Percentiles rank a stretch among this genome's conserved stretches.
Evolutionary conservation across 2,113 vertebrate species (phyloP).

Genomic region (Haplochromis burtoni): DNA sequence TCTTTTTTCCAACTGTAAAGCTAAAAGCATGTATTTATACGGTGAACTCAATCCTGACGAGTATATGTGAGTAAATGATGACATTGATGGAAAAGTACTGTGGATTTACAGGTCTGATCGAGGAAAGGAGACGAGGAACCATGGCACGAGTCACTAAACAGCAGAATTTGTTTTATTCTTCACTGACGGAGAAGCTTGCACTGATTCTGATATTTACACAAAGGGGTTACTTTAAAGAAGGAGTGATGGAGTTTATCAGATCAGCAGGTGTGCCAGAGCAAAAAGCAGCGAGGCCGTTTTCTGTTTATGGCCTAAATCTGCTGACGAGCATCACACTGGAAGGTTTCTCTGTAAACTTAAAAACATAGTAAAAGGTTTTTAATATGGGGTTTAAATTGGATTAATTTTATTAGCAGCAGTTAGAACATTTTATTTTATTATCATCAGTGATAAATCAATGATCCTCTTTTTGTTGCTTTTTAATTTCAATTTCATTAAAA

Average conservation of each 20-base stretch:
- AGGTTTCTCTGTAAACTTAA: neutral
- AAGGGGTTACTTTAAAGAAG: neutral
- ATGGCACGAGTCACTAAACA: neutral
- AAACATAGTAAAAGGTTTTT: neutral
- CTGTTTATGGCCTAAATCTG: neutral
- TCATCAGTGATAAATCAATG: neutral
- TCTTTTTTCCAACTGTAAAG: neutral
- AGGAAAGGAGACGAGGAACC: neutral
- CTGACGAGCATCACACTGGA: fast-evolving
- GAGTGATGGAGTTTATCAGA: neutral
- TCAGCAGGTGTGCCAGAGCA: neutral
- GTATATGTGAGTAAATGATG: neutral
- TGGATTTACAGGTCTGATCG: neutral
- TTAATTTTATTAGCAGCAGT: neutral
- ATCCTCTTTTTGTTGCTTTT: neutral
- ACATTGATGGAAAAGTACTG: neutral
- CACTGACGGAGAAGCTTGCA: neutral
- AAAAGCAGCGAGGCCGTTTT: neutral
- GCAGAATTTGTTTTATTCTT: neutral
- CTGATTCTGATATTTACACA: neutral
- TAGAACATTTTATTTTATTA: neutral
- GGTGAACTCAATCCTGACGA: neutral
- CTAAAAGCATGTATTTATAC: neutral
- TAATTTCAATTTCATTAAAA: neutral
- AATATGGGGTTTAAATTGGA: neutral